phyloP scores from a whole-genome alignment of 2,797 vertebrate genomes.

The Zenarchopterus dispar region DNA sequence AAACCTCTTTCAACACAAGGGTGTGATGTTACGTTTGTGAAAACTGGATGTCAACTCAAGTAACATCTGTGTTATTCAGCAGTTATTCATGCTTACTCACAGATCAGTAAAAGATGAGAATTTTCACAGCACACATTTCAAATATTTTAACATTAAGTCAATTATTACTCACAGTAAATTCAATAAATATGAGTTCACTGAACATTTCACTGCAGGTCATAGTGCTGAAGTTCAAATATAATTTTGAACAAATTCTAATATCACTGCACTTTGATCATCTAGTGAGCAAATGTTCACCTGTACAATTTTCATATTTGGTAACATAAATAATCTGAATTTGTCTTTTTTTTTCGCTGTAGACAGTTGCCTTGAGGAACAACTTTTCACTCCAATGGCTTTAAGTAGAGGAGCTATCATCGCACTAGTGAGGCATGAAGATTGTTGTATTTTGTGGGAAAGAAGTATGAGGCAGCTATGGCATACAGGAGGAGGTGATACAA shows the following conservation, averaged over 20 bases:
- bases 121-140: not conserved
- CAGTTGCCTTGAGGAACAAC: constrained; percentile 12
- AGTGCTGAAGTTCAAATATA: no score
- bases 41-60: not conserved
- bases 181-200: no score
- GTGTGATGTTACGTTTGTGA: not conserved
- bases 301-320: not conserved
- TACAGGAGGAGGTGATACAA: not conserved
- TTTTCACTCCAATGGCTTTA: not conserved
- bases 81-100: not conserved
- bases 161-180: no score
- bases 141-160: not conserved
- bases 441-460: not conserved
- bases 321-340: not conserved
- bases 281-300: no score
- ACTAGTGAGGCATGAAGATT: not conserved
- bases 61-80: no score
- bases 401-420: not conserved
- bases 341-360: constrained; percentile 16
- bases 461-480: not conserved
- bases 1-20: not conserved
- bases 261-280: no score
- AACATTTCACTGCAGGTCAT: not conserved
- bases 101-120: not conserved
- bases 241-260: no score